These are phyloP conservation scores for Bubo bubo DNA, from an alignment of 2,113 vertebrate species.

Conservation along the genomic window DNA sequence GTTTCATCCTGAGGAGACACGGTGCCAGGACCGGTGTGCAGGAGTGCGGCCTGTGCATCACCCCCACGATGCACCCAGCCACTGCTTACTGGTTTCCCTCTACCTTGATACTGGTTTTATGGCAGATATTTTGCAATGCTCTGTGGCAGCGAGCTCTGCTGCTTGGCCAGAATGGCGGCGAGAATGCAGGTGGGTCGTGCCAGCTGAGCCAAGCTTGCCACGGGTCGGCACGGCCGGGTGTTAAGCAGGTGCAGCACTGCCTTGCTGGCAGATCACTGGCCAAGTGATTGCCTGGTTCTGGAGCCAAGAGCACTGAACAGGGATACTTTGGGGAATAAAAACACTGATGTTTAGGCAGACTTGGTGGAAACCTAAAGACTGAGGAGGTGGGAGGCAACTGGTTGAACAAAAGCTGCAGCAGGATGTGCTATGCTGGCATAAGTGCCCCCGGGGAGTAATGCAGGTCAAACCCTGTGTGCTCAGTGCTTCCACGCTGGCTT, in stretches of 20 bases:
- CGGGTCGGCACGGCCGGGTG: accelerated
- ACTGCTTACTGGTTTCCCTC: accelerated
- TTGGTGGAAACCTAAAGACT: not conserved
- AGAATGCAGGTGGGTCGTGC: not conserved
- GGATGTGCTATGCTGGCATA: not conserved
- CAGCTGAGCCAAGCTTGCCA: not conserved
- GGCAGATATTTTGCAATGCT: not conserved
- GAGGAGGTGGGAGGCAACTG: not conserved
- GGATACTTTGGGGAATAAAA: not conserved
- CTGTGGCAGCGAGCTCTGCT: not conserved
- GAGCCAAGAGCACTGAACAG: accelerated
- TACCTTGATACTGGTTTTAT: not conserved
- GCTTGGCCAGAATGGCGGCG: not conserved
- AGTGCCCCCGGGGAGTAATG: accelerated
- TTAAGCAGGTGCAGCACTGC: not conserved
- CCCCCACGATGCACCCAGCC: accelerated
- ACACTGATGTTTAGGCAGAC: not conserved
- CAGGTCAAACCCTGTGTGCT: not conserved
- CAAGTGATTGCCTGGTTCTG: not conserved
- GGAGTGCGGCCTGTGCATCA: accelerated
- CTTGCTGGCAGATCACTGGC: not conserved
- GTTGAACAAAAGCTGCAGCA: not conserved
- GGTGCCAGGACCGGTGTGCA: accelerated
- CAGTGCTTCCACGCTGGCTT: not conserved
- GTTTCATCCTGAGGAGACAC: accelerated